phyloP scores from a whole-genome alignment of 2,888 invertebrate species.

The Caenorhabditis sinica region DNA sequence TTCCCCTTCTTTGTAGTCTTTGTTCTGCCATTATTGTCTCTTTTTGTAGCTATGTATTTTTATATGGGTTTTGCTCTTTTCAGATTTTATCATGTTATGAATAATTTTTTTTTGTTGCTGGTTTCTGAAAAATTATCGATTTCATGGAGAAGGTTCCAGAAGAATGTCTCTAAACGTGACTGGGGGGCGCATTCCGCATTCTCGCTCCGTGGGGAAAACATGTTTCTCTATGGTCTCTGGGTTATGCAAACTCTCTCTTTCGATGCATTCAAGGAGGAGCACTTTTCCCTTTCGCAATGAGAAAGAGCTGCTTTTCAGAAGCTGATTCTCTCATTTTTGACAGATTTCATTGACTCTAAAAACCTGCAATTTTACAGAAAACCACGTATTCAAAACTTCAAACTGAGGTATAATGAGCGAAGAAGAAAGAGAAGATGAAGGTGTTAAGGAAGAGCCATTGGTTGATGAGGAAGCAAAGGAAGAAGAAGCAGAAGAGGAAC shows the following conservation, averaged over 20 bases:
- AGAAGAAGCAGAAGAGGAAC: not conserved
- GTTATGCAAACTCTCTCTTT: conserved; percentile 33
- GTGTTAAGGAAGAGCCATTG: not conserved
- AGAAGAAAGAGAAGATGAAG: not conserved
- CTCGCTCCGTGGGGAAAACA: conserved; percentile 25
- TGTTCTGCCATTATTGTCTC: conserved; percentile 11
- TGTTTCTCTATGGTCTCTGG: conserved; percentile 31
- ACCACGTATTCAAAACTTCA: too few relatives aligned
- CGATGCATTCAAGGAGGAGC: not conserved
- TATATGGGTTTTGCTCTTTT: conserved; percentile 22
- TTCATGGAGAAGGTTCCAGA: conserved; percentile 15
- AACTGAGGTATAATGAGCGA: conserved; percentile 42
- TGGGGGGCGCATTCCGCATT: conserved; percentile 1
- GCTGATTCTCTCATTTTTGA: not conserved
- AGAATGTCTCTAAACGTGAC: not conserved
- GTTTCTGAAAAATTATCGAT: not conserved
- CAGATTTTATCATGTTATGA: not conserved
- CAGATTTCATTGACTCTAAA: not conserved
- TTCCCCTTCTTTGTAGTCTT: conserved; percentile 36
- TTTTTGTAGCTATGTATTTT: conserved; percentile 24
- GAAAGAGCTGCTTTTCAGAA: not conserved
- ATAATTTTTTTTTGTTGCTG: conserved; percentile 5
- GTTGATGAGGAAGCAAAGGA: not conserved
- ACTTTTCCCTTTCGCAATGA: conserved; percentile 37
- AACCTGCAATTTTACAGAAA: conserved; percentile 21